phyloP scores from a whole-genome alignment of 2,888 invertebrate species.

The Tenthredo mesomela region DNA sequence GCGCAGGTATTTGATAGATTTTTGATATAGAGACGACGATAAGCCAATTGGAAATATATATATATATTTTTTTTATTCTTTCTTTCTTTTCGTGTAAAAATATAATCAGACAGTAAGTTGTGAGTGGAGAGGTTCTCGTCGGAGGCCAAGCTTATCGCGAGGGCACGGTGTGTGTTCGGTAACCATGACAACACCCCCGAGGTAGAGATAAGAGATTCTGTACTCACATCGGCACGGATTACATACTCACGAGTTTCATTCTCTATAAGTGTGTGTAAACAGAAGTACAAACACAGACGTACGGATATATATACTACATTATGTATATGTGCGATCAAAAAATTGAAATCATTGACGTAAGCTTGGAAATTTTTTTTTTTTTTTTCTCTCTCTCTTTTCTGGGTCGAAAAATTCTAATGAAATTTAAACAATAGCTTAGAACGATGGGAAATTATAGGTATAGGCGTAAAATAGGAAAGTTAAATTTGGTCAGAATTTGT shows the following conservation, averaged over 20 bases:
- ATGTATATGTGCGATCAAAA: background rate
- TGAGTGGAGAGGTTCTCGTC: constrained; percentile 54
- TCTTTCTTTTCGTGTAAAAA: constrained; percentile 19
- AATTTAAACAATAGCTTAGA: too few relatives aligned
- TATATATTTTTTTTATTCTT: background rate
- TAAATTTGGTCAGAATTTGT: too few relatives aligned
- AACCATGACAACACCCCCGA: constrained; percentile 71
- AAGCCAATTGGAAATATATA: too few relatives aligned
- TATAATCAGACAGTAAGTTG: constrained; percentile 38
- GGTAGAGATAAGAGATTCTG: constrained; percentile 42
- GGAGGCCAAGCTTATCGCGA: constrained; percentile 67
- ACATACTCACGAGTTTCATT: background rate
- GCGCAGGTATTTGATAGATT: too few relatives aligned
- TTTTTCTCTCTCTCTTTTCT: too few relatives aligned
- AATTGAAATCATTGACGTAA: background rate
- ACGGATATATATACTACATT: background rate
- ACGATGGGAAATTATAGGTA: too few relatives aligned
- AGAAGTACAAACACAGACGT: background rate
- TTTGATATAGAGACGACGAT: too few relatives aligned
- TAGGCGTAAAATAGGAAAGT: too few relatives aligned
- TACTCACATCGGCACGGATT: constrained; percentile 14
- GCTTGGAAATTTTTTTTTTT: background rate
- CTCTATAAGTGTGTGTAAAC: background rate
- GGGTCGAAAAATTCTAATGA: too few relatives aligned
- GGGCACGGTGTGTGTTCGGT: constrained; percentile 69